These are phyloP conservation scores for Haplochromis vanheusdeni DNA, from an alignment of 2,113 vertebrate genomes.

Conservation along the genomic window DNA sequence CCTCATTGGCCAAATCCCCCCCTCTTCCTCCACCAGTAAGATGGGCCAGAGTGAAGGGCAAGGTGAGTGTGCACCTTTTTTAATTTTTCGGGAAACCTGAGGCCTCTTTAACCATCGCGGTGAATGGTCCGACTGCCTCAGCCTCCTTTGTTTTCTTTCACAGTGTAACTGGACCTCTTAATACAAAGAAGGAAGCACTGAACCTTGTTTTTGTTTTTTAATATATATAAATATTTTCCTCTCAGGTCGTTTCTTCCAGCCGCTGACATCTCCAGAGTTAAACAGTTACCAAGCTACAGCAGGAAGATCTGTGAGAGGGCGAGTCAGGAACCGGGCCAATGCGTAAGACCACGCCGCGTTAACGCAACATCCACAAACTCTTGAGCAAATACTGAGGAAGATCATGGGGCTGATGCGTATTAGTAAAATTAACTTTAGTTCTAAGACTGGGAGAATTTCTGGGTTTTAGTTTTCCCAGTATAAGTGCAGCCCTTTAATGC, in stretches of 20 bases:
- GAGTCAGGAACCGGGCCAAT: conserved; percentile 46
- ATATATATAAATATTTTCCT: not conserved
- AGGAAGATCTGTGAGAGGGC: conserved; percentile 46
- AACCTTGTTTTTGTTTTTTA: not conserved
- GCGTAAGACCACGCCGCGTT: conserved; percentile 54
- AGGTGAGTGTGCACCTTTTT: conserved; percentile 8
- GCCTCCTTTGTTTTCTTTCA: not conserved
- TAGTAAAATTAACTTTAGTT: not conserved
- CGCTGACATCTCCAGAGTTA: conserved; percentile 64
- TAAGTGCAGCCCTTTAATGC: not conserved
- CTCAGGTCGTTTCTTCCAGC: conserved; percentile 57
- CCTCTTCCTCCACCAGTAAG: conserved; percentile 3
- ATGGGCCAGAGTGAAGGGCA: not conserved
- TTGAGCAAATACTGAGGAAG: not conserved
- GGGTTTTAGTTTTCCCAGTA: not conserved
- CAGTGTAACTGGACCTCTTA: not conserved
- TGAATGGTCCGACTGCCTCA: not conserved
- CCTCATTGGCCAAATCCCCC: not conserved
- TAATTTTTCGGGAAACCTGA: not conserved
- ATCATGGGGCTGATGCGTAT: rapidly evolving
- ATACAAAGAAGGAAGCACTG: not conserved
- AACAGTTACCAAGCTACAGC: conserved; percentile 29
- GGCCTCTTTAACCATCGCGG: rapidly evolving
- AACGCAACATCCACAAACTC: not conserved
- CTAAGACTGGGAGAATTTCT: not conserved